Conservation (phyloP, 2,113 vertebrate genomes). For the Phocoena sinus region DNA sequence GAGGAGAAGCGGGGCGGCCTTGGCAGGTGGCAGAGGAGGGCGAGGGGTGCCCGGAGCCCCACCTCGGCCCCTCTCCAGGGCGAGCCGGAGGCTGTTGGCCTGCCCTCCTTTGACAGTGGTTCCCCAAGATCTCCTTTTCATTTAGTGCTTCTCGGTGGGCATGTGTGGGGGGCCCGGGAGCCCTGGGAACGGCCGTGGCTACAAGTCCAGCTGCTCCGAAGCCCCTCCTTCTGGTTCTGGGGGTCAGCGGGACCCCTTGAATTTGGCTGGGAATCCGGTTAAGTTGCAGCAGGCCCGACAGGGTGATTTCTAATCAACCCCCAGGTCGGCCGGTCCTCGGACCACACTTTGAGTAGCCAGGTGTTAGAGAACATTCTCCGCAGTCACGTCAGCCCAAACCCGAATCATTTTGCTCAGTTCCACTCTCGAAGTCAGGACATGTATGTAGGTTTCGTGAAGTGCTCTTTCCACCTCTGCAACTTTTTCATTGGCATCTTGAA, state of each 20-base stretch:
- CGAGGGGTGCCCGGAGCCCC: no score
- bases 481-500: not conserved
- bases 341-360: not conserved
- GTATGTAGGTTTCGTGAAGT: fast-evolving
- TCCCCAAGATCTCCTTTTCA: not conserved
- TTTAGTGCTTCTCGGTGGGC: not conserved
- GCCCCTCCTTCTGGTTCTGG: not conserved
- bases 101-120: not conserved
- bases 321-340: not conserved
- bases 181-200: not conserved
- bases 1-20: not conserved
- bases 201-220: fast-evolving
- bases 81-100: not conserved
- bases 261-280: not conserved
- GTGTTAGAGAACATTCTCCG: not conserved
- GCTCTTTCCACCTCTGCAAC: not conserved
- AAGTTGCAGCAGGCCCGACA: not conserved
- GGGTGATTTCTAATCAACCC: fast-evolving
- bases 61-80: not conserved
- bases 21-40: slow-evolving; percentile 14
- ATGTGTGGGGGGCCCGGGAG: not conserved
- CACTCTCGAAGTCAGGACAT: no score
- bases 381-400: fast-evolving
- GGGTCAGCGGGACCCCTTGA: not conserved
- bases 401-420: not conserved